Conservation (phyloP, 2,113 vertebrate species). For the Podarcis cretensis region DNA sequence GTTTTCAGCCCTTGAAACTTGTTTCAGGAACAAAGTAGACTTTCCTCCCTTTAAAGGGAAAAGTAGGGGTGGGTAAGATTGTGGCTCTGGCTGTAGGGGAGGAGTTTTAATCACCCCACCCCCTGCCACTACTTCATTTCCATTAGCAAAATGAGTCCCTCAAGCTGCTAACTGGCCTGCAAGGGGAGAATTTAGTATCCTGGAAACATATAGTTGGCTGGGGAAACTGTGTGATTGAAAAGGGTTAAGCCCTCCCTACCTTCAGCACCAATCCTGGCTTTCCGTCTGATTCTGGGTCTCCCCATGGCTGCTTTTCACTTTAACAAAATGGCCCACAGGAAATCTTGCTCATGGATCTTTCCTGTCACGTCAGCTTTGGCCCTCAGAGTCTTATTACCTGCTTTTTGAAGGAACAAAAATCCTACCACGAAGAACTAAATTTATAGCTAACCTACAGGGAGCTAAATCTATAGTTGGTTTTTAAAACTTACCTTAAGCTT, state of each 20-base stretch:
- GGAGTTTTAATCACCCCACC: not conserved
- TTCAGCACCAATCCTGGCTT: not conserved
- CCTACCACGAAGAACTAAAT: not conserved
- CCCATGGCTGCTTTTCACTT: not conserved
- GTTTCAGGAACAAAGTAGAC: not conserved
- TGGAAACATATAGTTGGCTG: not conserved
- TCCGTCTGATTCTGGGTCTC: not conserved
- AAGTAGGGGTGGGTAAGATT: not conserved
- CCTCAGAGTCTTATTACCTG: not conserved
- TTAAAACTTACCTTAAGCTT: not conserved
- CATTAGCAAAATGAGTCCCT: not conserved
- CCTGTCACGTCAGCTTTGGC: not conserved
- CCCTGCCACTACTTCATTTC: not conserved
- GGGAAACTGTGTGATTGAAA: not conserved
- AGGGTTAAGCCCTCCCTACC: not conserved
- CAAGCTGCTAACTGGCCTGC: not conserved
- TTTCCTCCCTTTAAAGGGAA: not conserved
- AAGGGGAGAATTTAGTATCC: not conserved
- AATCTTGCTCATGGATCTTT: not conserved
- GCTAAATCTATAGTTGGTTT: not conserved
- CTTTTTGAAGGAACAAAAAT: not conserved
- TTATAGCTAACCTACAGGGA: not conserved
- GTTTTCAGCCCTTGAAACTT: not conserved
- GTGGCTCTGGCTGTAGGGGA: not conserved
- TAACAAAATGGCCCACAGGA: not conserved